Evolutionary conservation across 2,888 invertebrate species (phyloP), one percentile per base, ranked within the genome.

Genomic region (Pheosia gnoma): DNA sequence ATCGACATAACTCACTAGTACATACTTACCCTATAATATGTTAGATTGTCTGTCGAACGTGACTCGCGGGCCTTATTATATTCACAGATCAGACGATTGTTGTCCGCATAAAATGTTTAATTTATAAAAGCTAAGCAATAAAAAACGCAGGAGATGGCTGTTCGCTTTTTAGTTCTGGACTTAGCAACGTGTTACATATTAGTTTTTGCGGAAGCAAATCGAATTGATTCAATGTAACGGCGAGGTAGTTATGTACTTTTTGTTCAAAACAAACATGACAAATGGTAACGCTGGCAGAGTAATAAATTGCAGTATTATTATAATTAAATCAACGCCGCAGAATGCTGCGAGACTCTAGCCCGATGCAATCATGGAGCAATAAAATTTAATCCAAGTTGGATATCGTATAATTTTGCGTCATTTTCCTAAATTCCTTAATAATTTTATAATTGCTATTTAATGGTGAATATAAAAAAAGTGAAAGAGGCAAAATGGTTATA

Each of bases 61-160:
- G 87, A 87, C 86, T 87, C 85, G 84, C 79, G 79, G 77, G 75
- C 82, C 90, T 88, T 89, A 92, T 93, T 93, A 91, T 87, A 92
- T 92, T 93, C 88, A 91, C 91, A 92, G 87, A 92, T 92, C 82
- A 88, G 89, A 71, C 88, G 89, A 90, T 92, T 91, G 91, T 92
- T 90, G 87, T 82, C 85, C 79, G 82, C 86, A 85, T 88, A 86
- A 89, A 86, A 92, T 91, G 89, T 88, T 90, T 92, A 89, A 91
- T 91, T 89, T 91, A 93, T 91, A 86, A 85, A 88, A 86, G 80
- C 85, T 79, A 82, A 84, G 84, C 84, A 81, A 74, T 81, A 82
- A 84, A 85, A 83, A 83, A 82, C 81, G 80, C 75, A 62, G 72
- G 75, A 80, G 80, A 80, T 71, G 79, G 74, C 79, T 78, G 81